phyloP scores from a whole-genome alignment of 2,113 vertebrate species.

The Oncorhynchus kisutch region DNA sequence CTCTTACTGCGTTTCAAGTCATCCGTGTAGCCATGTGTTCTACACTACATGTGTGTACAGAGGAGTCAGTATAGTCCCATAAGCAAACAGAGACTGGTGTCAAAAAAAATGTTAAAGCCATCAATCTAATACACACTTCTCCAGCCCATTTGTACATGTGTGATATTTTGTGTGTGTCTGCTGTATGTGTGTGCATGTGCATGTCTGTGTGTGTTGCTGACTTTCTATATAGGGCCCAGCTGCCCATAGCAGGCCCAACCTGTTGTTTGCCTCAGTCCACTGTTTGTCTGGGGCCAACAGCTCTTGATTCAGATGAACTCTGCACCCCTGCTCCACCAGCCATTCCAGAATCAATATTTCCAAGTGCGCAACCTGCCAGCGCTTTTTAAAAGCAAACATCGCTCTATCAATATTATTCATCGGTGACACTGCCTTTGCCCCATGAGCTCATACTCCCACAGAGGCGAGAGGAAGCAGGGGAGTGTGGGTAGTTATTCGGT shows the following conservation, averaged over 20 bases:
- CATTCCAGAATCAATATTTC: slow-evolving; percentile 27
- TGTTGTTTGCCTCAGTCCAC: not conserved
- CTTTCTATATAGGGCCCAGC: not conserved
- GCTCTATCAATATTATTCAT: slow-evolving; percentile 30
- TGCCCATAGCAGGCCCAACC: not conserved
- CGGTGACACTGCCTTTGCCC: slow-evolving; percentile 5
- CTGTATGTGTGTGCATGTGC: not conserved
- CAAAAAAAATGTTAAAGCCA: too few relatives aligned
- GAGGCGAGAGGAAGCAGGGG: not conserved
- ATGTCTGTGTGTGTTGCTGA: not conserved
- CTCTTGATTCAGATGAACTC: slow-evolving; percentile 16
- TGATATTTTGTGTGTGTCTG: not conserved
- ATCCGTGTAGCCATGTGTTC: not conserved
- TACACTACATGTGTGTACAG: not conserved
- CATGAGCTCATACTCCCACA: not conserved
- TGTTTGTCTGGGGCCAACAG: not conserved
- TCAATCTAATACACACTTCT: too few relatives aligned
- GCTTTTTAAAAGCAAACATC: slow-evolving; percentile 24
- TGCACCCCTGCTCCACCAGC: not conserved
- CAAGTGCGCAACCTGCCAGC: slow-evolving; percentile 3
- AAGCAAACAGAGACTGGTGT: too few relatives aligned
- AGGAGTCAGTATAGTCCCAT: not conserved
- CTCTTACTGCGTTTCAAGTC: not conserved
- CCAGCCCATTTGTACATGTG: not conserved
- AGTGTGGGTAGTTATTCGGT: not conserved